These are phyloP conservation scores for Drosophila kokeensis DNA, from an alignment of 2,888 invertebrate genomes.

Conservation along the genomic window DNA sequence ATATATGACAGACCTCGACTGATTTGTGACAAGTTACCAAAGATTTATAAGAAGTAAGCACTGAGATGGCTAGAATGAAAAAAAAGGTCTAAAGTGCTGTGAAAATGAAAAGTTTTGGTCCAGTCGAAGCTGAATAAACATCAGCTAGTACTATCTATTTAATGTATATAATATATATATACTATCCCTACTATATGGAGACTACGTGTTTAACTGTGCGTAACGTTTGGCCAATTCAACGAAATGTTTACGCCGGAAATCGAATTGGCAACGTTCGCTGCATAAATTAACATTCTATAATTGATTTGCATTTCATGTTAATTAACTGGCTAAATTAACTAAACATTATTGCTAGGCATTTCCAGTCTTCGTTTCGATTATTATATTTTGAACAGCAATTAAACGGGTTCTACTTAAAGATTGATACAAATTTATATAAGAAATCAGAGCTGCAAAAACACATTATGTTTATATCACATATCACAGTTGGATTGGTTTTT, in stretches of 20 bases:
- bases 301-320: conserved; percentile 66
- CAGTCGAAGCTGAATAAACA: neutral
- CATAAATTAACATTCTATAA: conserved; percentile 39
- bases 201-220: conserved; percentile 36
- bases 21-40: neutral
- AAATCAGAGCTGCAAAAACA: neutral
- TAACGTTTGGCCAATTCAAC: conserved; percentile 35
- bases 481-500: conserved; percentile 9
- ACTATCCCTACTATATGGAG: neutral
- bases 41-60: neutral
- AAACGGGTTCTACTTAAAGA: conserved; percentile 38
- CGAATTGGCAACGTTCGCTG: conserved; percentile 46
- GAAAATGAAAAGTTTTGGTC: neutral
- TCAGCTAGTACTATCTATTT: neutral
- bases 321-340: conserved; percentile 50
- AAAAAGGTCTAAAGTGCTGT: neutral
- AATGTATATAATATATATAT: neutral
- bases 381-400: conserved; percentile 17
- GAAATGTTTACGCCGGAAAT: conserved; percentile 68
- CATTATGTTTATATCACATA: conserved; percentile 17
- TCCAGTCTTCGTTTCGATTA: neutral
- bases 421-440: neutral
- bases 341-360: conserved; percentile 27
- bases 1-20: neutral
- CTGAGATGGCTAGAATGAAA: neutral